A percentile compares a stretch with the other conserved stretches of the same genome.
phyloP scores from a whole-genome alignment of 2,113 vertebrate species.

The Solea solea region DNA sequence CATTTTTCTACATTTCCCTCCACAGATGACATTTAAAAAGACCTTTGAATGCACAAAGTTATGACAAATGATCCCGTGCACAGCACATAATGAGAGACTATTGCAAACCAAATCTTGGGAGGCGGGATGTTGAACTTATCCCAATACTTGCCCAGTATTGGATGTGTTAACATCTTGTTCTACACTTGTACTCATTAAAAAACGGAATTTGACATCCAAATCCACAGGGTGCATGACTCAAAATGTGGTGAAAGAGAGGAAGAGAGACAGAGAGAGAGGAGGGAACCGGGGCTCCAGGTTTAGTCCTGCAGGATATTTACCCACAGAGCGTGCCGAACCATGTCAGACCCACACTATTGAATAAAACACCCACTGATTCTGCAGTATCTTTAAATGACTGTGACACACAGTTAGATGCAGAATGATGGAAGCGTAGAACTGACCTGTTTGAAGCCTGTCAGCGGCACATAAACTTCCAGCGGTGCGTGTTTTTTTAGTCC shows the following conservation, averaged over 20 bases:
- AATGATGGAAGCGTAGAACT: conserved; percentile 18
- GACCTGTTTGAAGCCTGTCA: conserved; percentile 56
- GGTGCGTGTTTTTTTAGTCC: conserved; percentile 60
- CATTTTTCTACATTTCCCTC: neutral
- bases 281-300: conserved; percentile 23
- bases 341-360: conserved; percentile 18
- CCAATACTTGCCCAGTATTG: too few species aligned
- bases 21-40: neutral
- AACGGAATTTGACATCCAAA: neutral
- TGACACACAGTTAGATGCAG: neutral
- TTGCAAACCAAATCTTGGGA: conserved; percentile 15
- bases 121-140: conserved; percentile 13
- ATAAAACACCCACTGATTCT: neutral
- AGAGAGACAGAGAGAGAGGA: neutral
- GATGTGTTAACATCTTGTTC: neutral
- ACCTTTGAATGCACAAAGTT: neutral
- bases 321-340: conserved; percentile 18
- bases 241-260: neutral
- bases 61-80: neutral
- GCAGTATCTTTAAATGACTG: conserved; percentile 11
- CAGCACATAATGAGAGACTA: neutral
- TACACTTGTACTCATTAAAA: conserved; percentile 18
- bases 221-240: conserved; percentile 2
- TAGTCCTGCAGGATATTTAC: conserved; percentile 6
- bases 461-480: conserved; percentile 68